Conservation (phyloP, 2,888 invertebrate genomes). For the Rhagophthalmus giganteus region DNA sequence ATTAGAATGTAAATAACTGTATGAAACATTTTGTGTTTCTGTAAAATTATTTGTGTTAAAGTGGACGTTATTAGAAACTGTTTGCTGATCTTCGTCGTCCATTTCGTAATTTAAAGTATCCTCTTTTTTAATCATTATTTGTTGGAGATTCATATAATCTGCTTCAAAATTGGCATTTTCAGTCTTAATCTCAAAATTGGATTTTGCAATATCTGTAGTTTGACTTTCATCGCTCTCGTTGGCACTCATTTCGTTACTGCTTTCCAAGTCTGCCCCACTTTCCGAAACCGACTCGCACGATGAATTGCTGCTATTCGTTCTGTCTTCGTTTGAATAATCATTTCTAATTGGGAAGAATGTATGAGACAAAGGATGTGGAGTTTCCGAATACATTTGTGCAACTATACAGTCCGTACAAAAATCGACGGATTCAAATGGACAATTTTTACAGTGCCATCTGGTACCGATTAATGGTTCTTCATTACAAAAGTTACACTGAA, state of each 20-base stretch:
- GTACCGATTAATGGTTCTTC: conserved; percentile 66
- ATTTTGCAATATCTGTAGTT: not conserved
- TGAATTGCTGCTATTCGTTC: conserved; percentile 15
- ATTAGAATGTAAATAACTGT: conserved; percentile 41
- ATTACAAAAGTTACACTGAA: conserved; percentile 67
- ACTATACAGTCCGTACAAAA: conserved; percentile 68
- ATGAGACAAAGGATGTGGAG: conserved; percentile 56
- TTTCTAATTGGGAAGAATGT: conserved; percentile 44
- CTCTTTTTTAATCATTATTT: not conserved
- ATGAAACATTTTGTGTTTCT: conserved; percentile 36
- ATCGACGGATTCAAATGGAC: conserved; percentile 61
- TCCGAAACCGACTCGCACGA: conserved; percentile 12
- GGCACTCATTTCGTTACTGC: conserved; percentile 27
- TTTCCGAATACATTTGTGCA: conserved; percentile 58
- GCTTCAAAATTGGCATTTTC: not conserved
- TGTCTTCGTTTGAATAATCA: conserved; percentile 19
- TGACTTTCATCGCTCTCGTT: conserved; percentile 19
- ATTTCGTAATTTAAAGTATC: not conserved
- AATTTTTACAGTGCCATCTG: conserved; percentile 72
- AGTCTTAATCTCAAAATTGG: conserved; percentile 2
- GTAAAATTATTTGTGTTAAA: conserved; percentile 8
- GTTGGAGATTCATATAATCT: not conserved
- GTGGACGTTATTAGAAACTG: not conserved
- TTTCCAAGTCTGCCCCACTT: conserved; percentile 19
- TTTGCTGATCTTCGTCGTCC: not conserved